Conservation (phyloP, 92 coral and sea anemone genomes). For the Porites evermanni region DNA sequence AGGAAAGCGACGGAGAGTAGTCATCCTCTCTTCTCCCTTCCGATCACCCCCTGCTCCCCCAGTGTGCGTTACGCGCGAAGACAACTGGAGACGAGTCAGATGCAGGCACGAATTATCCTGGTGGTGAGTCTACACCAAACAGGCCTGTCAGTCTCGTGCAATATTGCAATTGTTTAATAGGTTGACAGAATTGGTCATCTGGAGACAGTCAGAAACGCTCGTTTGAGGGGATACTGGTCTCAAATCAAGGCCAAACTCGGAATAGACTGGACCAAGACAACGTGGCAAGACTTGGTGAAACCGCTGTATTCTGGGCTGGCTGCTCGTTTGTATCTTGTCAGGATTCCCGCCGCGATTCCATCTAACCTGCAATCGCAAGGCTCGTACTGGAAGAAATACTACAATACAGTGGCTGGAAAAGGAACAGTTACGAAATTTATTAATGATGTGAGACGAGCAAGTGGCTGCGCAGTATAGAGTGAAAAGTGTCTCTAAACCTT, state of each 20-base stretch:
- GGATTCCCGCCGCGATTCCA: conserved; percentile 61
- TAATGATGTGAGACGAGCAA: conserved; percentile 58
- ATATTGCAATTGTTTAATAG: background rate
- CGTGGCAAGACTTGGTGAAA: conserved; percentile 64
- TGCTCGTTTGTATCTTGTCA: conserved; percentile 72
- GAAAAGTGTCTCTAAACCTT: background rate
- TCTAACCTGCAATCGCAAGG: conserved; percentile 62
- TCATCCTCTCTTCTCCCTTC: no score
- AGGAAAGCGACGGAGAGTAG: no score
- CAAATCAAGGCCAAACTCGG: conserved; percentile 26
- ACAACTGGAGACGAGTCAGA: no score
- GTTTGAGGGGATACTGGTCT: conserved; percentile 54
- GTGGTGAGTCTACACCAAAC: no score
- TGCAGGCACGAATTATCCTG: no score
- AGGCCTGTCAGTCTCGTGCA: no score
- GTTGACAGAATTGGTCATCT: background rate
- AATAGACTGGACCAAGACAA: conserved; percentile 71
- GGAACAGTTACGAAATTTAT: conserved; percentile 77
- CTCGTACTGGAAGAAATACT: conserved; percentile 74
- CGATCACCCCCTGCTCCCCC: no score
- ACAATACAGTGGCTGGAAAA: conserved; percentile 71
- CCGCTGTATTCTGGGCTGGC: conserved; percentile 86
- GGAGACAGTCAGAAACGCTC: background rate
- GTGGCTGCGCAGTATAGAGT: conserved; percentile 59
- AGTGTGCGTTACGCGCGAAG: no score